Conservation (phyloP, 2,797 vertebrate genomes). For the Jordanella pulchra region DNA sequence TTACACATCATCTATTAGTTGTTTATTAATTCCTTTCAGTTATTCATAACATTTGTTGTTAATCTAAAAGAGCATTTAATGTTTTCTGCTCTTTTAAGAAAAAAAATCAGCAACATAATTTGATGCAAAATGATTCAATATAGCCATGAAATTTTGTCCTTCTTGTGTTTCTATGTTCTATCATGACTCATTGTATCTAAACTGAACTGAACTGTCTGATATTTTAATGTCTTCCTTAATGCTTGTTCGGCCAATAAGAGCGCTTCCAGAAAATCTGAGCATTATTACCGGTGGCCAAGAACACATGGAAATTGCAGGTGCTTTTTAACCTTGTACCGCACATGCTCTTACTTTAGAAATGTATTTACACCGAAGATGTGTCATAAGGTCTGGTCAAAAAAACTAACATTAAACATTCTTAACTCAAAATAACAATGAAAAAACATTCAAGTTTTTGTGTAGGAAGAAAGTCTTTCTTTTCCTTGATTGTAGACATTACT, state of each 20-base stretch:
- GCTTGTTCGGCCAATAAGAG: conserved; percentile 48
- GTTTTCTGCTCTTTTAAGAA: conserved; percentile 25
- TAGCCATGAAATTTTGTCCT: conserved; percentile 36
- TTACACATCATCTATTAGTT: conserved; percentile 24
- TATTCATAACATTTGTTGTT: conserved; percentile 29
- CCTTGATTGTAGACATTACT: conserved; percentile 72
- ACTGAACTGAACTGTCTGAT: conserved; percentile 54
- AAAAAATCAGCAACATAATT: no score
- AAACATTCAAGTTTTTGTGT: conserved; percentile 84
- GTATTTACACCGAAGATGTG: conserved; percentile 40
- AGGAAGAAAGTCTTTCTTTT: conserved; percentile 76
- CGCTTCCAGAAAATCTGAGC: conserved; percentile 47
- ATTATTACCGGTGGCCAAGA: conserved; percentile 55
- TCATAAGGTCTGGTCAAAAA: conserved; percentile 61
- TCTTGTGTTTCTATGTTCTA: conserved; percentile 48
- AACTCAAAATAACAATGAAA: conserved; percentile 75
- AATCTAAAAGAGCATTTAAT: conserved; percentile 50
- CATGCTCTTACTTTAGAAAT: conserved; percentile 55
- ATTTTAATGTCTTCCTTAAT: conserved; percentile 59
- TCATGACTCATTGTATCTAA: conserved; percentile 61
- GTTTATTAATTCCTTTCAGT: conserved; percentile 19
- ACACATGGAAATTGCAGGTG: conserved; percentile 53
- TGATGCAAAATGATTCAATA: conserved; percentile 22
- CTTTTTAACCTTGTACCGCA: conserved; percentile 72
- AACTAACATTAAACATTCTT: conserved; percentile 64